Base-by-base conservation (phyloP, 2,797 vertebrate genomes). In the Chrosomus eos region DNA sequence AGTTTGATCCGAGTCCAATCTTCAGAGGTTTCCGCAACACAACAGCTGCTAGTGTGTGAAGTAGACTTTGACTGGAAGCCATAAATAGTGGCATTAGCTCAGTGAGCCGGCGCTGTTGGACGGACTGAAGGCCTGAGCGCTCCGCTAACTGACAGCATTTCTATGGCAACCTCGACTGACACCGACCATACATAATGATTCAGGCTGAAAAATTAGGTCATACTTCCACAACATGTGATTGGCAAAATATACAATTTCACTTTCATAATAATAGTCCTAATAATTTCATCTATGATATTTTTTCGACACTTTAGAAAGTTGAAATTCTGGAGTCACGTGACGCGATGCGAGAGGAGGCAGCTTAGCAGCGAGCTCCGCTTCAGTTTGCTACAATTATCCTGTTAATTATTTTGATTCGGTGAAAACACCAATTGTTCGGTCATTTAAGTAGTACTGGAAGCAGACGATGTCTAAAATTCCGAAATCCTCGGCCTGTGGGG, bases 151-250 rank as follows among this genome's bases (percentile, higher is more conserved):
- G 48, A 80, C 51, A 79, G 76, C 40, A 88, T 91, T 90, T 88
- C 87, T 88, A 90, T 90, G 87, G 86, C 85, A 91, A 91, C 85
- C 33, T 82, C 79, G 64, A 66, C 73, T 38, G 73, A 83, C 43
- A 26, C 33, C 58, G 28, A 1, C 80, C 83, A 85, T 66, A 84
- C 21, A 40, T 43, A 75, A 66, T 82, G 58, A 80, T 82, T 81
- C 70, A 51, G 60, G n/a, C 7, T 75, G 53, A 60, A 75, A 70
- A 60, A 86, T 66, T 18, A 78, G 85, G 7, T 71, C 80, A 70
- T 81, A 55, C 48, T 55, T 53, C 38, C 33, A 7, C 11, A 72
- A 18, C 23, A 9, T 73, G 33, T 60, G 36, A 62, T 62, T n/a
- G 16, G 16, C 8, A 60, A 23, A 60, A 77, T 18, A 28, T 19